Percentiles rank a stretch among this genome's conserved stretches.
Conservation (phyloP, 1,140 invertebrate species). For the Halesus radiatus region DNA sequence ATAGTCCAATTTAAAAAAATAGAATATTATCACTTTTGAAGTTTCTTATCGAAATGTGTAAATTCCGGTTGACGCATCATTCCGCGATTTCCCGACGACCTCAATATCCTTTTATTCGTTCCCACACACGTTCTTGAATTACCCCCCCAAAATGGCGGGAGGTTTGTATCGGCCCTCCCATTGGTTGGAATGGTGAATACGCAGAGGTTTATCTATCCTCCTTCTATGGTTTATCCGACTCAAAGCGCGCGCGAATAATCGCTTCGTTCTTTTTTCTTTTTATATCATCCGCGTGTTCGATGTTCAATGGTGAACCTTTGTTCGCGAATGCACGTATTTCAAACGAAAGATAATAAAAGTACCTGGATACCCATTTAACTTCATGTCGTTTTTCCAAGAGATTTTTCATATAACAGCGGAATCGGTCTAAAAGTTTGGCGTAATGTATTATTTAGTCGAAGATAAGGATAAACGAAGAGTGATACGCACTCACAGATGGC, state of each 20-base stretch:
- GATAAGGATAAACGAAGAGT: too few species aligned
- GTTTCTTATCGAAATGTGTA: too few species aligned
- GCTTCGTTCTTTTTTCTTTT: slow-evolving; percentile 32
- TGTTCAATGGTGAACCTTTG: slow-evolving; percentile 3
- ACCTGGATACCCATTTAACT: neutral
- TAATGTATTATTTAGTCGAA: too few species aligned
- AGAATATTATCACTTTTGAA: too few species aligned
- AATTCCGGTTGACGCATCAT: neutral
- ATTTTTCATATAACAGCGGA: too few species aligned
- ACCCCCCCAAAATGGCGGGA: neutral
- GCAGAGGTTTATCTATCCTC: slow-evolving; percentile 27
- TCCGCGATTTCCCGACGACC: neutral
- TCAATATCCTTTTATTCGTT: slow-evolving; percentile 5
- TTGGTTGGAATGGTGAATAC: slow-evolving; percentile 47
- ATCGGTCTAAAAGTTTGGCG: too few species aligned
- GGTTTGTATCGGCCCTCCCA: slow-evolving; percentile 18
- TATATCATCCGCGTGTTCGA: slow-evolving; percentile 1
- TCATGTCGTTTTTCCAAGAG: too few species aligned
- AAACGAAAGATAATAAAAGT: neutral
- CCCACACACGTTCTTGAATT: neutral
- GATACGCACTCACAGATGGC: too few species aligned
- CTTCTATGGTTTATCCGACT: slow-evolving; percentile 27
- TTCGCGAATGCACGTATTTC: neutral
- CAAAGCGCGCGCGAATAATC: slow-evolving; percentile 48
- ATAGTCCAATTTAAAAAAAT: too few species aligned